phyloP scores from a whole-genome alignment of 1,140 invertebrate genomes.

The Argopecten irradians region DNA sequence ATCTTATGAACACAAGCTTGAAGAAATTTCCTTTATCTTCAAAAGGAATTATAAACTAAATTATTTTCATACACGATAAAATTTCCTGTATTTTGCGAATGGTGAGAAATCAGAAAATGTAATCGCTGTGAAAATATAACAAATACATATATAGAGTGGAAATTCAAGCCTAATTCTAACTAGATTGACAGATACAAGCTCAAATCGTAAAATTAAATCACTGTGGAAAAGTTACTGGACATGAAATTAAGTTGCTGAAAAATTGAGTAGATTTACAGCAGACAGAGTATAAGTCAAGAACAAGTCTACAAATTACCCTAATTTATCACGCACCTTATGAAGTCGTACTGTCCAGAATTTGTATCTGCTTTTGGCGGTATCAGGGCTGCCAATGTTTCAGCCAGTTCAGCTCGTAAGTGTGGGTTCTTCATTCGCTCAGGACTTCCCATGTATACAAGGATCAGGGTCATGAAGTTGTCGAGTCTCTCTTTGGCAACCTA shows the following conservation, averaged over 20 bases:
- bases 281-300: neutral
- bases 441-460: slow-evolving; percentile 85
- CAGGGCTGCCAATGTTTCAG: slow-evolving; percentile 89
- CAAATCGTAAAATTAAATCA: no score
- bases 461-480: slow-evolving; percentile 84
- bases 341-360: slow-evolving; percentile 40
- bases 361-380: slow-evolving; percentile 62
- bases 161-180: neutral
- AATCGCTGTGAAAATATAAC: no score
- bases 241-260: neutral
- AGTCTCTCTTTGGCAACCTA: slow-evolving; percentile 73
- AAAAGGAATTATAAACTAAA: no score
- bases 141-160: neutral
- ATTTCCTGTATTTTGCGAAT: no score
- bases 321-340: slow-evolving; percentile 46
- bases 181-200: no score
- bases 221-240: no score
- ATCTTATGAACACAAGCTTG: no score
- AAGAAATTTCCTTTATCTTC: no score
- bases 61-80: no score
- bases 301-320: neutral
- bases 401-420: slow-evolving; percentile 92
- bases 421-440: slow-evolving; percentile 91
- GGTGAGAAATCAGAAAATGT: no score
- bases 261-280: neutral